Percentiles rank a stretch among this genome's conserved stretches.
These are phyloP conservation scores for Aeoliscus strigatus DNA, from an alignment of 2,797 vertebrate genomes.

Conservation along the genomic window DNA sequence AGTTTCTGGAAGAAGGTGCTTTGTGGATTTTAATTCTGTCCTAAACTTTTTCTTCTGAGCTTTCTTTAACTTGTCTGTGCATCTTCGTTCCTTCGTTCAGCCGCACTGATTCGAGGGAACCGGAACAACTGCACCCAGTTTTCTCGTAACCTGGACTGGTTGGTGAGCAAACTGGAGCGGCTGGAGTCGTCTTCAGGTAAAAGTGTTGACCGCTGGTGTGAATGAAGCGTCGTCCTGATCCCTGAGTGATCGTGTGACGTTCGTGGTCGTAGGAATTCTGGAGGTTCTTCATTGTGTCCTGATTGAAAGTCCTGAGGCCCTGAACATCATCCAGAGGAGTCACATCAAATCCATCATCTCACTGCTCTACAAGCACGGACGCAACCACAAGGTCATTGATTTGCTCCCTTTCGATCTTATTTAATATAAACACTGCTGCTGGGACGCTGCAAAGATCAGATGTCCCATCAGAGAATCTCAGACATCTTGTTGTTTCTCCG, in stretches of 20 bases:
- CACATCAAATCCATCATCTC: constrained; percentile 98
- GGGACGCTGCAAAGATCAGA: no score
- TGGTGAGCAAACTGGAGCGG: constrained; percentile 96
- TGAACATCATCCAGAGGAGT: constrained; percentile 90
- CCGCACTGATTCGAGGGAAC: constrained; percentile 93
- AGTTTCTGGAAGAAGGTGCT: no score
- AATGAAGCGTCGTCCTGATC: no score
- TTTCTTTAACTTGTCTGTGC: not conserved
- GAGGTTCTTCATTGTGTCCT: constrained; percentile 96
- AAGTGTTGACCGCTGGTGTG: not conserved
- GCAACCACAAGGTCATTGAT: constrained; percentile 99
- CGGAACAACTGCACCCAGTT: constrained; percentile 97
- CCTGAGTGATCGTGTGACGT: constrained; percentile 2
- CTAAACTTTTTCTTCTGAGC: no score
- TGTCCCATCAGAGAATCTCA: no score
- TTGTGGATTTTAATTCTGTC: no score
- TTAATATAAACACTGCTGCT: no score
- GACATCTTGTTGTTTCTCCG: constrained; percentile 1
- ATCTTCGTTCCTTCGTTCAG: constrained; percentile 62
- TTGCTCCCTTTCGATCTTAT: no score
- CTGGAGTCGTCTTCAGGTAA: constrained; percentile 96
- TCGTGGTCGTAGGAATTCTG: constrained; percentile 81
- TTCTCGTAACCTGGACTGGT: constrained; percentile 93
- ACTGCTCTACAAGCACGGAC: constrained; percentile 93
- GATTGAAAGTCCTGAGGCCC: constrained; percentile 95